Conservation (phyloP, 2,888 invertebrate genomes). For the Serripes groenlandicus region DNA sequence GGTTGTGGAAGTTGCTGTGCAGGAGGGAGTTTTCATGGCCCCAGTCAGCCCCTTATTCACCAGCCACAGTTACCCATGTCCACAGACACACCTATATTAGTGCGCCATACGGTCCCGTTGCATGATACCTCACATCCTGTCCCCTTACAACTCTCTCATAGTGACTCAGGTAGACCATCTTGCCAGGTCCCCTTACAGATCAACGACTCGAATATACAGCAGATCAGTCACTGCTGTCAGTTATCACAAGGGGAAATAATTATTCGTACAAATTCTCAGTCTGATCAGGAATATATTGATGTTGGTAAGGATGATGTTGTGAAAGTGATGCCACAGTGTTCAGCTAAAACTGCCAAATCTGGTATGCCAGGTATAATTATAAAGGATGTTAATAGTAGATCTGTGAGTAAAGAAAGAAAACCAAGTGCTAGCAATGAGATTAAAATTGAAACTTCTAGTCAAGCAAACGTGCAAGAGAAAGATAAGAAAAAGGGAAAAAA, state of each 20-base stretch:
- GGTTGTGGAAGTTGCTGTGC: constrained; percentile 68
- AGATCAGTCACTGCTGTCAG: constrained; percentile 47
- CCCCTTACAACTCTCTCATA: constrained; percentile 58
- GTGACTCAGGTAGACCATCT: constrained; percentile 43
- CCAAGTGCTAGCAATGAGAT: not conserved
- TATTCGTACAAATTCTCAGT: constrained; percentile 53
- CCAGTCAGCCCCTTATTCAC: constrained; percentile 62
- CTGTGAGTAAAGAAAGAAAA: constrained; percentile 21
- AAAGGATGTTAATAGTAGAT: not conserved
- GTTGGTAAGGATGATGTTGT: constrained; percentile 63
- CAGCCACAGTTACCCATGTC: constrained; percentile 64
- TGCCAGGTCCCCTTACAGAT: constrained; percentile 46
- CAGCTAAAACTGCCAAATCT: not conserved
- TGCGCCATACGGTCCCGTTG: constrained; percentile 71
- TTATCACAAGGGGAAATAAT: constrained; percentile 61
- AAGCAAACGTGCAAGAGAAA: not conserved
- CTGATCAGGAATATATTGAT: constrained; percentile 68
- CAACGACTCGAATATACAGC: constrained; percentile 31
- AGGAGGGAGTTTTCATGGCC: constrained; percentile 63
- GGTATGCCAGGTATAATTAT: not conserved
- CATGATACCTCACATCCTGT: constrained; percentile 65
- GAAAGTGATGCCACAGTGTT: constrained; percentile 22
- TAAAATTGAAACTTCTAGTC: constrained; percentile 17
- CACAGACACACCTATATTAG: constrained; percentile 65
- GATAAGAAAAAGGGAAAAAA: not conserved